Evolutionary conservation across 2,888 invertebrate genomes (phyloP).

Genomic region (Drosophila suboccidentalis): DNA sequence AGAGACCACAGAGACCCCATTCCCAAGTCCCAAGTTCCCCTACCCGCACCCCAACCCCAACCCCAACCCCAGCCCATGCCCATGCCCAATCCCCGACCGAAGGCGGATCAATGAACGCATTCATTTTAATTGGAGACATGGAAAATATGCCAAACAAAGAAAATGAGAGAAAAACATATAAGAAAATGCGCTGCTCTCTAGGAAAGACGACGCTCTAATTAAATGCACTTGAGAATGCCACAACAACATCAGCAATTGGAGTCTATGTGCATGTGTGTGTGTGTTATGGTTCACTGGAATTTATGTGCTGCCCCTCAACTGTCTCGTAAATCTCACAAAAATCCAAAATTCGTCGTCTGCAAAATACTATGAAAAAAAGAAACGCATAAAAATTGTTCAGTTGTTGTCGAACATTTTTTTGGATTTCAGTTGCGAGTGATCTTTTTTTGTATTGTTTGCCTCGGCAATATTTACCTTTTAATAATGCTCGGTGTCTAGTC

Average conservation of each 20-base stretch:
- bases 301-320: slow-evolving; percentile 70
- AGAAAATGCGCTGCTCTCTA: slow-evolving; percentile 38
- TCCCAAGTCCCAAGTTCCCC: too few relatives aligned
- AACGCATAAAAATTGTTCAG: slow-evolving; percentile 68
- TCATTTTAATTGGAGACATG: slow-evolving; percentile 82
- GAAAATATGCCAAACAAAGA: slow-evolving; percentile 78
- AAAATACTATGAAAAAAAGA: slow-evolving; percentile 51
- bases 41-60: too few relatives aligned
- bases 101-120: slow-evolving; percentile 80
- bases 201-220: slow-evolving; percentile 69
- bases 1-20: slow-evolving; percentile 12
- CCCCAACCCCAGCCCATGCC: slow-evolving; percentile 2
- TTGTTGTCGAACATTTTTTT: slow-evolving; percentile 72
- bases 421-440: slow-evolving; percentile 5
- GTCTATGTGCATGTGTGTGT: slow-evolving; percentile 9
- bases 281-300: slow-evolving; percentile 63
- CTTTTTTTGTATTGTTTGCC: slow-evolving; percentile 59
- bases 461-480: slow-evolving; percentile 77
- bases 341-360: slow-evolving; percentile 50
- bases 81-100: slow-evolving; percentile 9
- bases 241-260: slow-evolving; percentile 44
- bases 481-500: slow-evolving; percentile 70
- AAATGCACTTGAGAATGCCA: slow-evolving; percentile 76
- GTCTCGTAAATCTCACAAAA: slow-evolving; percentile 76
- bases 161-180: slow-evolving; percentile 34